Evolutionary conservation across 2,888 invertebrate species (phyloP), one percentile per base, ranked within the genome.

Genomic region (Clostera curtula): DNA sequence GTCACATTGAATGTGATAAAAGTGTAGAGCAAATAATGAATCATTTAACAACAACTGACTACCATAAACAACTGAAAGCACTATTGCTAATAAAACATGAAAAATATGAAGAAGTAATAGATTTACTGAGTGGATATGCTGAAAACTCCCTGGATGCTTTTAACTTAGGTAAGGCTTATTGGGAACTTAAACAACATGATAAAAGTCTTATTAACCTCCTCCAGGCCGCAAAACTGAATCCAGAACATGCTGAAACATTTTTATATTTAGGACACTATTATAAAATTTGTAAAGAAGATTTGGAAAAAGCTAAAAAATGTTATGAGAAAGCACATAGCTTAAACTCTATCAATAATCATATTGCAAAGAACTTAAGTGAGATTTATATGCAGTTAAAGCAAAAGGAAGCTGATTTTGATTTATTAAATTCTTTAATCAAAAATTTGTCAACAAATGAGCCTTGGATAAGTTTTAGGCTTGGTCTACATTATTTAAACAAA

Each of bases 381-480:
- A 85, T 90, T 16, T 93, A 95, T 55, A 86, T 89, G 29, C 83
- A 88, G 46, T 60, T 89, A 20, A 88, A 89, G 36, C 88, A 91
- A 42, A 88, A 87, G 63, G 88, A 90, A 34, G 77, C 77, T 19
- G 89, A 91, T 68, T 85, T 89, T 55, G 76, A 85, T 36, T 68
- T 93, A 25, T 61, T 93, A 16, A 69, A 80, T 45, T 85, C 73
- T 43, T 47, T 75, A 49, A 50, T 59, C 16, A 74, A 80, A 36
- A 68, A 85, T 52, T 82, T 84, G 40, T 69, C 69, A 11, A 65
- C 56, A 19, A 79, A 85, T 24, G 85, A 88, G 19, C 86, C 89
- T 40, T 95, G 95, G 92, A 89, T 95, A 10, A 89, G 92, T 86
- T 86, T 95, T 26, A 90, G 95, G 61, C 80, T 97, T 25, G 97